These are phyloP conservation scores for Pollenia angustigena DNA, from an alignment of 2,888 invertebrate genomes.

Conservation along the genomic window DNA sequence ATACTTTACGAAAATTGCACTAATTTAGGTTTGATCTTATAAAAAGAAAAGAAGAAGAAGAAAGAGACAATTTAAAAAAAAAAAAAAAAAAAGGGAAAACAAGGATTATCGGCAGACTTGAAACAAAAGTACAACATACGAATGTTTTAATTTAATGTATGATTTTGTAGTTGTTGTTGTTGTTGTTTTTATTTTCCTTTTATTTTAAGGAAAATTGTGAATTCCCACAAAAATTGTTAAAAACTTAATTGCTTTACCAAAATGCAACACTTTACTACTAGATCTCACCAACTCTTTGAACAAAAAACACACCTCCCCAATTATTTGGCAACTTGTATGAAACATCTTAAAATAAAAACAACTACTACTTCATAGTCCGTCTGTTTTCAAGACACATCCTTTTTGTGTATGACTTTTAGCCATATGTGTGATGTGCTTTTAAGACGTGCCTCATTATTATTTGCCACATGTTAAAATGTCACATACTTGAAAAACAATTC, in stretches of 20 bases:
- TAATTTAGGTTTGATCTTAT: slow-evolving; percentile 69
- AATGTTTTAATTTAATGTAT: background rate
- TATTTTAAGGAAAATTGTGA: slow-evolving; percentile 24
- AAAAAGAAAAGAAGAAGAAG: background rate
- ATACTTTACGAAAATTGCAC: slow-evolving; percentile 71
- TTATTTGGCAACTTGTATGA: slow-evolving; percentile 56
- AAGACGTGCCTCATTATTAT: slow-evolving; percentile 73
- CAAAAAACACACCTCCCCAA: slow-evolving; percentile 61
- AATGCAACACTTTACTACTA: slow-evolving; percentile 44
- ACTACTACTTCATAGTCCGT: background rate
- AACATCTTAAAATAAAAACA: background rate
- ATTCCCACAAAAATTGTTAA: slow-evolving; percentile 68
- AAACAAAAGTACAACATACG: slow-evolving; percentile 56
- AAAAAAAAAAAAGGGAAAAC: slow-evolving; percentile 21
- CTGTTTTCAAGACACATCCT: slow-evolving; percentile 36
- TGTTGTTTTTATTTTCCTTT: background rate
- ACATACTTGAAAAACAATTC: slow-evolving; percentile 70
- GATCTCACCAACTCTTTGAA: background rate
- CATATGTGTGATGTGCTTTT: slow-evolving; percentile 69
- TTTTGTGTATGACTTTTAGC: slow-evolving; percentile 53
- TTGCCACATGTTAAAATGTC: slow-evolving; percentile 73
- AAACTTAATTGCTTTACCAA: slow-evolving; percentile 63
- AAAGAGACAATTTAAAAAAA: background rate
- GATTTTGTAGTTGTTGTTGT: background rate
- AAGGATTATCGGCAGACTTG: slow-evolving; percentile 72